Percentiles rank a stretch among this genome's conserved stretches.
These are phyloP conservation scores for Lophotriccus pileatus DNA, from an alignment of 2,797 vertebrate genomes.

Conservation along the genomic window DNA sequence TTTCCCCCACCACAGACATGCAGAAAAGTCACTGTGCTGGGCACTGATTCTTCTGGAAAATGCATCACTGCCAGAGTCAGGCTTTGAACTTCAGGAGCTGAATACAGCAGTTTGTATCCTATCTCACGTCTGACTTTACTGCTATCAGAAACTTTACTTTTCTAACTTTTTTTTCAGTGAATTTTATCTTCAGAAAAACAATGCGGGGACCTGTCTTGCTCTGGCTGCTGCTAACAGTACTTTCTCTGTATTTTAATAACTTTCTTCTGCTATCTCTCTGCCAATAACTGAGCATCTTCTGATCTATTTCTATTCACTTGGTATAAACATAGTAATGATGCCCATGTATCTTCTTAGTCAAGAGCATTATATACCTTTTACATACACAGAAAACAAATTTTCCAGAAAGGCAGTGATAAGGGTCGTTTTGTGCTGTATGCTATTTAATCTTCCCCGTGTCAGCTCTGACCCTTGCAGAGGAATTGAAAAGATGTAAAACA, in stretches of 20 bases:
- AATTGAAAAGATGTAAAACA: conserved; percentile 69
- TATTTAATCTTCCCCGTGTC: conserved; percentile 61
- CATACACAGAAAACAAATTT: conserved; percentile 66
- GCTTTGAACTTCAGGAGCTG: not conserved
- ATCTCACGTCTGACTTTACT: not conserved
- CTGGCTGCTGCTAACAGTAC: conserved; percentile 78
- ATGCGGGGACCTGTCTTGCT: conserved; percentile 79
- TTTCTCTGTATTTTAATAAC: conserved; percentile 88
- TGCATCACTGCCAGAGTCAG: not conserved
- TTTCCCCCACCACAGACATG: not conserved
- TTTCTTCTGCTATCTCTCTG: conserved; percentile 82
- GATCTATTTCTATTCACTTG: conserved; percentile 83
- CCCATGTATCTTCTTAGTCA: conserved; percentile 55
- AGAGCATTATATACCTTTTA: conserved; percentile 57
- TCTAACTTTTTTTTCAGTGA: conserved; percentile 75
- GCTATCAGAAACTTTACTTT: not conserved
- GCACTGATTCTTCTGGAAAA: not conserved
- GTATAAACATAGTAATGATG: conserved; percentile 69
- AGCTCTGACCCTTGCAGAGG: conserved; percentile 45
- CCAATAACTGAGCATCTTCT: conserved; percentile 80
- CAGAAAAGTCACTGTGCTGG: not conserved
- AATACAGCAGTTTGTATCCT: not conserved
- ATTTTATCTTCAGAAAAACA: conserved; percentile 89
- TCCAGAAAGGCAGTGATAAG: conserved; percentile 56
- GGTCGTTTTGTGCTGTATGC: conserved; percentile 54